Base-by-base conservation (phyloP, 2,888 invertebrate species). In the Didymodactylos carnosus region DNA sequence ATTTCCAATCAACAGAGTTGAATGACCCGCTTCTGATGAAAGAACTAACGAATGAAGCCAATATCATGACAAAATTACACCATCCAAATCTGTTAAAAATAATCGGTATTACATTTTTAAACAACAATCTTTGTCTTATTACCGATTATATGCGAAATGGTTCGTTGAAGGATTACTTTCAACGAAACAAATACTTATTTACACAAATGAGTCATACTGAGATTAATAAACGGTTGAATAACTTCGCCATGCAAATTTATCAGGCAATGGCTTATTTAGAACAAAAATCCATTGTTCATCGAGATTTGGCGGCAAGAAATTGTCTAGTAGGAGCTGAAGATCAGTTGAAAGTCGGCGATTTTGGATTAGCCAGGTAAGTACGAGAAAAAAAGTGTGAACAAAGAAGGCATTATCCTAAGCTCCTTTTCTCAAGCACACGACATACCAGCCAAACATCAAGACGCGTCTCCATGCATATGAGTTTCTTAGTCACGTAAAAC, bases 251-350 rank as follows among this genome's bases (percentile, higher is more conserved):
- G 80, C 95, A 98, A 84, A 92, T 95, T 69, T 94, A 94, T 84
- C 90, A 91, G 79, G 98, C 95, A 77, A 98, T 99, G 98, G 92
- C 93, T 81, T 97, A 97, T 86, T 87, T 99, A 80, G 98, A 98
- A 86, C 89, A 90, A 78, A 88, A 90, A 85, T 90, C 92, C 81
- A 91, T 98, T 73, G 94, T 98, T 76, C 88, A 98, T 86, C 88
- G 98, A 80, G 98, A 99, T 87, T 86, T 98, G 82, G 98, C 98
- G 62, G 98, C 98, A 75, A 88, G 97, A 79, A 98, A 99, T 86
- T 94, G 98, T 77, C 88, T 98, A 73, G 91, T 98, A 78, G 91
- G 94, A 8, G 92, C 81, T 35, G 79, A 81, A 72, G 79, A 80
- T 29, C 79, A 78, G 49, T 81, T 83, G 16, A 83, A 83, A 80